Base-by-base conservation (phyloP, 2,113 vertebrate species). In the Osmerus eperlanus region DNA sequence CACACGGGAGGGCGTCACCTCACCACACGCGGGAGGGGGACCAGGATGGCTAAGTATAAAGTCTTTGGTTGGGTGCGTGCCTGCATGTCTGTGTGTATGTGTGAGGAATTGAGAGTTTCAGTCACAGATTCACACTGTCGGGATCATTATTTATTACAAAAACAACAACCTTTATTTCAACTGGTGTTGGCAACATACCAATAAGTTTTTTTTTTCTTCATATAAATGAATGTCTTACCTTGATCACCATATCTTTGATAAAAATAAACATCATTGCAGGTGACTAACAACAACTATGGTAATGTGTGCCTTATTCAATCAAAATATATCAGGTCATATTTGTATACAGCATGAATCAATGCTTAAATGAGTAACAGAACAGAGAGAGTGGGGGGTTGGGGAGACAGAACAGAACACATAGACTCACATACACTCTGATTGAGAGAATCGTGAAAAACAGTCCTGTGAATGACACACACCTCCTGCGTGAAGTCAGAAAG, bases 211-310 rank as follows among this genome's bases (percentile, higher is more conserved):
- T 71, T 78, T 68, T 77, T 60, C 66, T 76, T 85, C 83, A 90
- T 94, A 94, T 91, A 95, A 95, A 95, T 93, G 93, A 94, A 92
- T 92, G 90, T 93, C 90, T 92, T 91, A 92, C 90, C 91, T 93
- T 94, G 91, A 92, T 93, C 94, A 91, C 91, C 92, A 92, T 73
- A 87, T 91, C 90, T 94, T 94, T 92, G 93, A 95, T 93, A 96
- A 97, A 95, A 97, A 96, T 95, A 95, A 96, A 96, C 94, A 96
- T 94, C 94, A 95, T 95, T 87, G 90, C 93, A 93, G 91, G 92
- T 93, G 92, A 92, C 87, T 93, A 92, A 93, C 91, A 93, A 92
- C 91, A 91, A 94, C 91, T 91, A 93, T 91, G 94, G 90, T 90
- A 92, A 87, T 87, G 90, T 95, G 90, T 92, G 78, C 84, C 91